These are phyloP conservation scores for Aphyosemion australe DNA, from an alignment of 2,113 vertebrate genomes.

Conservation along the genomic window DNA sequence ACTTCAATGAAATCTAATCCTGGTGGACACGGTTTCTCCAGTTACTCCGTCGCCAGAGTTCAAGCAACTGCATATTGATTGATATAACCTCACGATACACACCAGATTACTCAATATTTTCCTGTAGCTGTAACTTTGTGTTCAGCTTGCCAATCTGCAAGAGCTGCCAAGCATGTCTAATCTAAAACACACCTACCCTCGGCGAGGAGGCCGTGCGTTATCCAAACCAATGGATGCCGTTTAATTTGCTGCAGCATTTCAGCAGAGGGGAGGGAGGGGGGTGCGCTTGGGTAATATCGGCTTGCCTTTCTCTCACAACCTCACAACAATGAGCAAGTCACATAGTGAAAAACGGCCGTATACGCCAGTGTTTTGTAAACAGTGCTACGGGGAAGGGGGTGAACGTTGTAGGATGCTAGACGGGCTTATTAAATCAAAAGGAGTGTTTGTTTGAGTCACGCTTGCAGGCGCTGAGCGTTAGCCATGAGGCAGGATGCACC, in stretches of 20 bases:
- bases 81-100: conserved; percentile 26
- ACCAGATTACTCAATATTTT: conserved; percentile 22
- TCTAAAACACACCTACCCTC: conserved; percentile 78
- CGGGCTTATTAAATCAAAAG: conserved; percentile 38
- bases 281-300: conserved; percentile 37
- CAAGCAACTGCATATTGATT: conserved; percentile 56
- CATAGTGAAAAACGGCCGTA: conserved; percentile 36
- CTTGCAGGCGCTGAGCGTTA: conserved; percentile 27
- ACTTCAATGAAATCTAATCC: conserved; percentile 52
- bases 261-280: conserved; percentile 20
- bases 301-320: conserved; percentile 40
- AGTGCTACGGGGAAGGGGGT: not conserved
- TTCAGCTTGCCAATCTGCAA: conserved; percentile 63
- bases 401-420: conserved; percentile 39
- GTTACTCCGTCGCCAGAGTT: conserved; percentile 55
- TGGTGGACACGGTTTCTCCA: conserved; percentile 50
- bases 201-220: conserved; percentile 44
- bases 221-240: conserved; percentile 64
- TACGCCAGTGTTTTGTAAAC: conserved; percentile 60
- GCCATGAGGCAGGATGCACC: conserved; percentile 54
- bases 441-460: conserved; percentile 31
- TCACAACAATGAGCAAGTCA: conserved; percentile 41
- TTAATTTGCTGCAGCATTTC: conserved; percentile 66
- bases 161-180: conserved; percentile 71
- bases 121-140: conserved; percentile 62